Base-by-base conservation (phyloP, 2,797 vertebrate genomes). In the Nyctibius grandis region DNA sequence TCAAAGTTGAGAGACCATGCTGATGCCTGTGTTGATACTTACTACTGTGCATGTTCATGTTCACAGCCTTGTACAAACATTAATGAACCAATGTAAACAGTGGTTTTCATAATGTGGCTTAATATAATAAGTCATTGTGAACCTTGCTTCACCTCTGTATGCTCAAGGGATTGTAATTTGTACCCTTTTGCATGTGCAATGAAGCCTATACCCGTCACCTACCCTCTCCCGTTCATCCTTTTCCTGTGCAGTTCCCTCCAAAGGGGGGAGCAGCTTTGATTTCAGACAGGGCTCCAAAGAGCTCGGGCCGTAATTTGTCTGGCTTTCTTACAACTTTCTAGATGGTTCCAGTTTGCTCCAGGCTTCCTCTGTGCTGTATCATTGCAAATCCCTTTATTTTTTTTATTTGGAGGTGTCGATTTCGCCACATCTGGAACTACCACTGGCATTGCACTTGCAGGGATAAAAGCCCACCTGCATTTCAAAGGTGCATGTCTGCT, bases 41-140 rank as follows among this genome's bases (percentile, higher is more conserved):
- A 50, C 8, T 48, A 54, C 50, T 88, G 85, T 57, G n/a, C 45
- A 11, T 72, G 38, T 89, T 95, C 45, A 11, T 72, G 38, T 89
- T 95, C 87, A 29, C 60, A 91, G 50, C 42, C 78, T 64, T 84
- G 64, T 72, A 44, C 40, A 85, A 89, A 83, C 28, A 75, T 61
- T 83, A 83, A 68, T 22, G 91, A 84, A 86, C 65, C 69, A 91
- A 69, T 42, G 67, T 81, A 93, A 96, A 85, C 81, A 91, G 73
- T 83, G 19, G 77, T 92, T 96, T 96, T 92, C 65, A 75, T 94
- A 81, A 93, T 36, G 26, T 48, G 34, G n/a, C 61, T 94, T 92
- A 86, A 72, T 78, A 84, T 75, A 92, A 48, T 88, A 68, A 61
- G 34, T 45, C 47, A 50, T 45, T 85, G 38, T 91, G 89, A 93